Evolutionary conservation across 2,113 vertebrate genomes (phyloP).

Genomic region (Chionomys nivalis): DNA sequence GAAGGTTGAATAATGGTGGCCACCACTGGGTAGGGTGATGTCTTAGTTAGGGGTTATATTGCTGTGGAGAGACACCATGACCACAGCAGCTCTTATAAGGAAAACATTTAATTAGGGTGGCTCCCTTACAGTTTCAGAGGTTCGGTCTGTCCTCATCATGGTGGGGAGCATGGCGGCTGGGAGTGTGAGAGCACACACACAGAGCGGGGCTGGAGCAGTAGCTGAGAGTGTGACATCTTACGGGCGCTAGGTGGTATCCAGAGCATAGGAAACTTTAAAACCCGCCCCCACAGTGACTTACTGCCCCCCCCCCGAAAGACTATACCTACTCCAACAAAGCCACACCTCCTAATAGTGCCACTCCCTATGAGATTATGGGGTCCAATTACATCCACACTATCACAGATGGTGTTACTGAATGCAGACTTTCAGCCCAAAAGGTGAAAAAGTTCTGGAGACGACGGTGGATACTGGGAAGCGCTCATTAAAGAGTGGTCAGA

Average conservation of each 20-base stretch:
- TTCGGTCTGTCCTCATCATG: background rate
- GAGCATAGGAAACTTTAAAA: too few relatives aligned
- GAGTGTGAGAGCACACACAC: too few relatives aligned
- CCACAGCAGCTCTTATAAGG: background rate
- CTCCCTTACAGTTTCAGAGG: background rate
- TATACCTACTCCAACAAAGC: background rate
- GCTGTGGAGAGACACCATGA: background rate
- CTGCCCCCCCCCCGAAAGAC: background rate
- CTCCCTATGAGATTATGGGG: background rate
- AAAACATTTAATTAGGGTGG: background rate
- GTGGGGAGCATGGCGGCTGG: background rate
- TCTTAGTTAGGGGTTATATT: background rate
- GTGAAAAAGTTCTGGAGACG: background rate
- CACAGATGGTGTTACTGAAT: fast-evolving
- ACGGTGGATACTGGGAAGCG: fast-evolving
- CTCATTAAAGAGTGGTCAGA: background rate
- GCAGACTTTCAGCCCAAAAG: background rate
- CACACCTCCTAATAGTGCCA: background rate
- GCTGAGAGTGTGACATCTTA: background rate
- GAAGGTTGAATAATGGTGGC: fast-evolving
- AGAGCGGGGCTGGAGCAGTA: background rate
- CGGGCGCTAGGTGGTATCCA: too few relatives aligned
- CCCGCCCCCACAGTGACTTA: background rate
- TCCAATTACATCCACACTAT: background rate
- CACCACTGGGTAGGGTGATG: fast-evolving